A percentile compares a stretch with the other conserved stretches of the same genome.
These are phyloP conservation scores for Petrocephalus sullivani DNA, from an alignment of 2,797 vertebrate species.

Conservation along the genomic window DNA sequence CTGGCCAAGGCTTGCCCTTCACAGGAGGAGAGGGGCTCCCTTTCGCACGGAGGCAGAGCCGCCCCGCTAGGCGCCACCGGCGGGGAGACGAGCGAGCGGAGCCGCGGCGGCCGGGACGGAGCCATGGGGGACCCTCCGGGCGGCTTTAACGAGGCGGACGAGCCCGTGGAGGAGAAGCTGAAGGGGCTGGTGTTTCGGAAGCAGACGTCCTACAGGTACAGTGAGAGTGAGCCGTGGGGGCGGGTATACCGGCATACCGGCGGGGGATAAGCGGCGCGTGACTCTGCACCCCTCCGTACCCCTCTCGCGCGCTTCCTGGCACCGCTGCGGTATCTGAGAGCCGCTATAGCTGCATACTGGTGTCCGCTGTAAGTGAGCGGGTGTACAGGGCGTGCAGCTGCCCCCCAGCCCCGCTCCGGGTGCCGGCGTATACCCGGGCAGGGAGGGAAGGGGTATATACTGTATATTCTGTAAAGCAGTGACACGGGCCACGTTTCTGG, in stretches of 20 bases:
- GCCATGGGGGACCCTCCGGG: slow-evolving; percentile 55
- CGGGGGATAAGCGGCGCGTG: no score
- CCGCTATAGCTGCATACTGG: neutral
- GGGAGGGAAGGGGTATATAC: no score
- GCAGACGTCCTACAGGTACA: slow-evolving; percentile 93
- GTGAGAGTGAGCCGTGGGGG: slow-evolving; percentile 19
- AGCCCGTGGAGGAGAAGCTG: slow-evolving; percentile 84
- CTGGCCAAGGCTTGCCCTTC: slow-evolving; percentile 47
- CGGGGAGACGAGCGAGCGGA: slow-evolving; percentile 55
- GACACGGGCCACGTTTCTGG: neutral
- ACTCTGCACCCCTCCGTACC: no score
- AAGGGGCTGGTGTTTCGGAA: slow-evolving; percentile 89
- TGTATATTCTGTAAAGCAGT: neutral
- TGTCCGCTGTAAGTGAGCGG: neutral
- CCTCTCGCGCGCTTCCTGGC: no score
- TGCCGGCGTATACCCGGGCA: neutral
- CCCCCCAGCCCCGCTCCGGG: neutral
- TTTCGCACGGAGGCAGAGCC: slow-evolving; percentile 45
- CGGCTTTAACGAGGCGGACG: slow-evolving; percentile 71
- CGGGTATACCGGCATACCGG: no score
- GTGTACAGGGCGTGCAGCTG: neutral
- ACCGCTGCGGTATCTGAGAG: neutral
- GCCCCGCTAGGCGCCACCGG: slow-evolving; percentile 61
- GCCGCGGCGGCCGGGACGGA: slow-evolving; percentile 54
- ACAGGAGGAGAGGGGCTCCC: slow-evolving; percentile 39